These are phyloP conservation scores for Phalera bucephala DNA, from an alignment of 2,888 invertebrate genomes.

Conservation along the genomic window DNA sequence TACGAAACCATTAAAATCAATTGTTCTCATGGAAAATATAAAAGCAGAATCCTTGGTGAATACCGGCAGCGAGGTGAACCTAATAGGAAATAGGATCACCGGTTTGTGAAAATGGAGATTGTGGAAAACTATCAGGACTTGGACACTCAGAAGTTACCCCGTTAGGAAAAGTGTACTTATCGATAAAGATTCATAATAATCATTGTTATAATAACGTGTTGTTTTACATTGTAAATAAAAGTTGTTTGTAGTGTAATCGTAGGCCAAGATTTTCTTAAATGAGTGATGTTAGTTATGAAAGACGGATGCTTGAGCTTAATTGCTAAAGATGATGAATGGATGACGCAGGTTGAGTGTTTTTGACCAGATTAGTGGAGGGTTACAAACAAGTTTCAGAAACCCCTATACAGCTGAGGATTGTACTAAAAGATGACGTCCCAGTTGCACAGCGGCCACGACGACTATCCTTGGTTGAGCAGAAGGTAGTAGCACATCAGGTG, in stretches of 20 bases:
- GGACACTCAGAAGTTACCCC: background rate
- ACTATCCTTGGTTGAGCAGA: background rate
- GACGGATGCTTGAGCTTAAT: background rate
- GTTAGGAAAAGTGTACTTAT: background rate
- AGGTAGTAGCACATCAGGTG: conserved; percentile 1
- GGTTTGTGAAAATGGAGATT: background rate
- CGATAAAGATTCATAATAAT: background rate
- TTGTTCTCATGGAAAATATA: no score
- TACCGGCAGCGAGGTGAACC: no score
- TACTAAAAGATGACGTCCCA: background rate
- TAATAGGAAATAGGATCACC: background rate
- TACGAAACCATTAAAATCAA: no score
- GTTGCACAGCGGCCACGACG: background rate
- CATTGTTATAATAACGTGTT: background rate
- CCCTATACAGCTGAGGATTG: background rate
- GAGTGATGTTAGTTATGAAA: background rate
- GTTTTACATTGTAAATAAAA: background rate
- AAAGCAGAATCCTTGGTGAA: no score
- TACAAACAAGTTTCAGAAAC: background rate
- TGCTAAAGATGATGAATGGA: background rate
- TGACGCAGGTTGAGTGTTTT: background rate
- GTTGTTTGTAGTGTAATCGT: background rate
- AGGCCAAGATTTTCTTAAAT: background rate
- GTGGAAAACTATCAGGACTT: background rate
- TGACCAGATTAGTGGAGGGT: background rate